Evolutionary conservation across 2,113 vertebrate genomes (phyloP), one percentile per base, ranked within the genome.

Genomic region (Cairina moschata): DNA sequence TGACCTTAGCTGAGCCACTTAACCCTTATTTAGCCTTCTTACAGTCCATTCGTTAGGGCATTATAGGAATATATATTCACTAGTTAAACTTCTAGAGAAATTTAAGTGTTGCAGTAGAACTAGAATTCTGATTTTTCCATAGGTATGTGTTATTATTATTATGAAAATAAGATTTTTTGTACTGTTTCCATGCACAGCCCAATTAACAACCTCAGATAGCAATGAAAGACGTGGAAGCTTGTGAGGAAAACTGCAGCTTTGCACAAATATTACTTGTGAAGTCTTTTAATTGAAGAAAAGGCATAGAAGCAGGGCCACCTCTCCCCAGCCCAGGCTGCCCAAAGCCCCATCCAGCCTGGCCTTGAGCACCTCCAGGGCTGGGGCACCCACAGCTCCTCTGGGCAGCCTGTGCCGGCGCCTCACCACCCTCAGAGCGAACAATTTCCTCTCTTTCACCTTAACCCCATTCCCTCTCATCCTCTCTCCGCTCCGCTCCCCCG

Each of bases 41-140:
- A 26, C 22, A 32, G 48, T 21, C 74, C 36, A 40, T 28, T 67
- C 28, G 12, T 58, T 52, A 0, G 0, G 31, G 32, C 48, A 83
- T 36, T 8, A 56, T 15, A 52, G 4, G 26, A 74, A 73, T 20
- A 63, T 13, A 63, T 40, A 63, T 40, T 63, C 4, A 26, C 13
- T 14, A 80, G 40, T 60, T 73, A 40, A 60, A 32, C 25, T 83
- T 88, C 68, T 32, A 73, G 8, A 83, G 26, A 94, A 91, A 56
- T 3, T 4, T 1, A 1, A 78, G 8, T 1, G 25, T 40, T 40
- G 5, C 34, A 40, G 36, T n/a, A 8, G 36, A 87, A 93, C 11
- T 32, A 65, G 17, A 81, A 78, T 54, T 44, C 60, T 38, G 11
- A 4, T 42, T 42, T 44, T 58, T 67, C 46, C 10, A 10, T 6